These are phyloP conservation scores for Athetis lepigone DNA, from an alignment of 2,888 invertebrate genomes.

Conservation along the genomic window DNA sequence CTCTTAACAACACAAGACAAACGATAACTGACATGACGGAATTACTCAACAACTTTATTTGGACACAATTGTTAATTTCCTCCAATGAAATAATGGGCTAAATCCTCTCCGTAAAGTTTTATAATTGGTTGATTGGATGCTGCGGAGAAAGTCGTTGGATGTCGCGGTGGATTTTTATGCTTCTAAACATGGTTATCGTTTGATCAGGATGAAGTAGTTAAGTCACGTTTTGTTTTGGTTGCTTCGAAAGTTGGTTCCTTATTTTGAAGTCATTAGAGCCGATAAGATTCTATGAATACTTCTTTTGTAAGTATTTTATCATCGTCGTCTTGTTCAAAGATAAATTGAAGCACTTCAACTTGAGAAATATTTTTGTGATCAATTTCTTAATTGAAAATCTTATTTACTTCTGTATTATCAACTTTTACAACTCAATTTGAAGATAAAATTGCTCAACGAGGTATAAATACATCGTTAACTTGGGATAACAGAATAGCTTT, in stretches of 20 bases:
- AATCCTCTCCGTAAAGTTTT: constrained; percentile 85
- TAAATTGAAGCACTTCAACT: neutral
- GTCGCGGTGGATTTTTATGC: constrained; percentile 50
- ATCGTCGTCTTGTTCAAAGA: neutral
- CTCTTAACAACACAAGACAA: constrained; percentile 74
- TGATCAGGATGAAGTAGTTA: constrained; percentile 52
- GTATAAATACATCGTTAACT: constrained; percentile 43
- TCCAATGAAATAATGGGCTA: constrained; percentile 88
- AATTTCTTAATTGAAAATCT: constrained; percentile 15
- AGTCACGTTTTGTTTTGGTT: constrained; percentile 50
- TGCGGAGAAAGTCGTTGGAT: constrained; percentile 61
- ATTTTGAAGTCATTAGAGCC: constrained; percentile 16
- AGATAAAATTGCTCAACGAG: constrained; percentile 30
- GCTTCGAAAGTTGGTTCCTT: constrained; percentile 32
- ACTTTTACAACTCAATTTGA: constrained; percentile 34
- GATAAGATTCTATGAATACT: constrained; percentile 12
- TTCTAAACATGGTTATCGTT: constrained; percentile 58
- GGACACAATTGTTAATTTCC: constrained; percentile 90
- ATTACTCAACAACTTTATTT: constrained; percentile 88
- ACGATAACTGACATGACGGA: constrained; percentile 88
- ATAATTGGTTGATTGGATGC: constrained; percentile 87
- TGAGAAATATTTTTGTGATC: neutral
- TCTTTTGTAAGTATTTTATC: neutral
- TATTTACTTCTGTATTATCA: constrained; percentile 8
- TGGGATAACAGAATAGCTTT: constrained; percentile 34